phyloP scores from a whole-genome alignment of 2,888 invertebrate species.

The Drosophila pseudotalamancana region DNA sequence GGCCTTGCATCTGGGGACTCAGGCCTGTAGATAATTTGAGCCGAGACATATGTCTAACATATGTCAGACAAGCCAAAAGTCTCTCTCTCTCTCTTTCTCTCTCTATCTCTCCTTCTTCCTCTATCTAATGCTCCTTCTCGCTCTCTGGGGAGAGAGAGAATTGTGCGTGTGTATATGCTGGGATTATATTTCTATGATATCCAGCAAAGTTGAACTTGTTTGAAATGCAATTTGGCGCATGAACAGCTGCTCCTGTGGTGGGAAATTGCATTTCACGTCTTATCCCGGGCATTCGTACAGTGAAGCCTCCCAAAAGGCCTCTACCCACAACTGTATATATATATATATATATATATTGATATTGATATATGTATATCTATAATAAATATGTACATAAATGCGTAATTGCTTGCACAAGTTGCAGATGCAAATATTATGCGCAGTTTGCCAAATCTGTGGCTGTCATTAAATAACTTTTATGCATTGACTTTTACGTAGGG shows the following conservation, averaged over 20 bases:
- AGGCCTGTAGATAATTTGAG: conserved; percentile 18
- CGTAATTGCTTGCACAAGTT: not conserved
- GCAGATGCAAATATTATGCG: not conserved
- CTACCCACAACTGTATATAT: not conserved
- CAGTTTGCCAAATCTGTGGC: not conserved
- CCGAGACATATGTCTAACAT: conserved; percentile 57
- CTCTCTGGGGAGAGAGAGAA: not conserved
- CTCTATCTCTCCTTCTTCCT: no score
- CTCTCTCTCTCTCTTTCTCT: no score
- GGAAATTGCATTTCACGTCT: conserved; percentile 23
- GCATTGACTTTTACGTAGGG: not conserved
- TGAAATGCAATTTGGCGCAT: conserved; percentile 51
- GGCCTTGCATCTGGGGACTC: conserved; percentile 35
- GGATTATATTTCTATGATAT: conserved; percentile 30
- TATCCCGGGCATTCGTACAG: conserved; percentile 4
- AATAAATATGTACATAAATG: not conserved
- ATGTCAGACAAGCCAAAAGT: conserved; percentile 35
- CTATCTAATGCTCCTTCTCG: no score
- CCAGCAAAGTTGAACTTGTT: conserved; percentile 36
- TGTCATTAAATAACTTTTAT: not conserved
- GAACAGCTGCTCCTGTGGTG: conserved; percentile 48
- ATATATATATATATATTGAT: no score
- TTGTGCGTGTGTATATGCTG: conserved; percentile 5
- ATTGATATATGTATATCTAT: no score
- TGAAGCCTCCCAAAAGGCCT: not conserved